Percentiles rank a stretch among this genome's conserved stretches.
phyloP scores from a whole-genome alignment of 2,888 invertebrate species.

The Andricus quercusramuli region DNA sequence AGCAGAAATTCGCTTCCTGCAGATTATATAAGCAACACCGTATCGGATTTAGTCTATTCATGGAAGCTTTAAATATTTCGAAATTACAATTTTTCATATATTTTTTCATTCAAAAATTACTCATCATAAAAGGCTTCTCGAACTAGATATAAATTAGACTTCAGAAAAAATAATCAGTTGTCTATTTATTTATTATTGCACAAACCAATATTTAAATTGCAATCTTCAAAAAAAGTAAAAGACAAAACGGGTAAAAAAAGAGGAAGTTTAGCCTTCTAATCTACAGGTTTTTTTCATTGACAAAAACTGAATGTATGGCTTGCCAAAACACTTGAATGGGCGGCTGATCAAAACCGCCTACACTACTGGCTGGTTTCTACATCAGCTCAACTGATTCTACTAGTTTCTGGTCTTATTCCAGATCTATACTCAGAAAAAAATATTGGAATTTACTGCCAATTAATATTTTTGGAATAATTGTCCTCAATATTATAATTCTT shows the following conservation, averaged over 20 bases:
- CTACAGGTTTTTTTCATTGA: background rate
- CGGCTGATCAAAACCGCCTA: conserved; percentile 21
- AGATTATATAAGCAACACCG: background rate
- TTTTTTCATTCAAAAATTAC: too few species aligned
- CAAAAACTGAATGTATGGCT: background rate
- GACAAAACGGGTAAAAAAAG: background rate
- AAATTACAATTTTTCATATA: too few species aligned
- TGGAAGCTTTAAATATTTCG: too few species aligned
- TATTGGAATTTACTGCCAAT: too few species aligned
- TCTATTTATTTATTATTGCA: too few species aligned
- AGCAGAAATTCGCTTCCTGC: background rate
- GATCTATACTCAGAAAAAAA: background rate
- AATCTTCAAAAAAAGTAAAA: too few species aligned
- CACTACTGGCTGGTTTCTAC: conserved; percentile 16
- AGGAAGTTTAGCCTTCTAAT: background rate
- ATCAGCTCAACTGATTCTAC: background rate
- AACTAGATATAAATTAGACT: too few species aligned
- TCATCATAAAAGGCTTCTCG: too few species aligned
- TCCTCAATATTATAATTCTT: too few species aligned
- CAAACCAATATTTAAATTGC: too few species aligned
- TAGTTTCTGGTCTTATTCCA: background rate
- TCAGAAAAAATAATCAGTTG: too few species aligned
- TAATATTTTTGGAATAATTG: too few species aligned
- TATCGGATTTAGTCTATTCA: background rate
- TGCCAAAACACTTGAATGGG: conserved; percentile 19